Percentiles rank a stretch among this genome's conserved stretches.
Evolutionary conservation across 2,888 invertebrate genomes (phyloP).

Genomic region (Thalpophila matura): DNA sequence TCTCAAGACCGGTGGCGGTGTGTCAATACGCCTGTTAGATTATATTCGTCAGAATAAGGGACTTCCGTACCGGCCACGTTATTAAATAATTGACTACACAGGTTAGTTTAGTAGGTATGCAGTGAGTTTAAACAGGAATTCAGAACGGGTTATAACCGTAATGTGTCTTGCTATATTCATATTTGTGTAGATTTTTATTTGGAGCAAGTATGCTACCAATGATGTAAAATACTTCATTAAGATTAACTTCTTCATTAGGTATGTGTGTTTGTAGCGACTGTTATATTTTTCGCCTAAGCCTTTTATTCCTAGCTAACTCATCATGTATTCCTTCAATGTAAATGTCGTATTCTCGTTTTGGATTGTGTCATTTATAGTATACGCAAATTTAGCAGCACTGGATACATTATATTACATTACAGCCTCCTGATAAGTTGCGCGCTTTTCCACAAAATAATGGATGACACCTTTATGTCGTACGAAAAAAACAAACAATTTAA

Average conservation of each 20-base stretch:
- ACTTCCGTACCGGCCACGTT: constrained; percentile 79
- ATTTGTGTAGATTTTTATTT: background rate
- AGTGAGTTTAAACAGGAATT: constrained; percentile 64
- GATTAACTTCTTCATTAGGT: no score
- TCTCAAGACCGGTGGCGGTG: constrained; percentile 41
- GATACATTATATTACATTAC: background rate
- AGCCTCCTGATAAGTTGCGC: constrained; percentile 1
- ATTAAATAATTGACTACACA: constrained; percentile 80
- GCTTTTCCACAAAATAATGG: constrained; percentile 9
- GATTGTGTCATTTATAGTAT: no score
- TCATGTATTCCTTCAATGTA: no score
- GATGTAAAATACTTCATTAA: no score
- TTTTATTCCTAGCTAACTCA: no score
- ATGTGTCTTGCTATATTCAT: background rate
- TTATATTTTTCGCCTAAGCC: no score
- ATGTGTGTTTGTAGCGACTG: no score
- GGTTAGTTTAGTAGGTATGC: constrained; percentile 66
- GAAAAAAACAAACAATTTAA: background rate
- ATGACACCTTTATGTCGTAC: background rate
- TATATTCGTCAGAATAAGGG: constrained; percentile 78
- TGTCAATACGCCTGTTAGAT: constrained; percentile 58
- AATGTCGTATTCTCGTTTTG: no score
- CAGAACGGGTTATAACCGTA: constrained; percentile 54
- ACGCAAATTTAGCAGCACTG: background rate
- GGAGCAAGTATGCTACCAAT: no score